Evolutionary conservation across 2,113 vertebrate genomes (phyloP).

Genomic region (Cheilinus undulatus): DNA sequence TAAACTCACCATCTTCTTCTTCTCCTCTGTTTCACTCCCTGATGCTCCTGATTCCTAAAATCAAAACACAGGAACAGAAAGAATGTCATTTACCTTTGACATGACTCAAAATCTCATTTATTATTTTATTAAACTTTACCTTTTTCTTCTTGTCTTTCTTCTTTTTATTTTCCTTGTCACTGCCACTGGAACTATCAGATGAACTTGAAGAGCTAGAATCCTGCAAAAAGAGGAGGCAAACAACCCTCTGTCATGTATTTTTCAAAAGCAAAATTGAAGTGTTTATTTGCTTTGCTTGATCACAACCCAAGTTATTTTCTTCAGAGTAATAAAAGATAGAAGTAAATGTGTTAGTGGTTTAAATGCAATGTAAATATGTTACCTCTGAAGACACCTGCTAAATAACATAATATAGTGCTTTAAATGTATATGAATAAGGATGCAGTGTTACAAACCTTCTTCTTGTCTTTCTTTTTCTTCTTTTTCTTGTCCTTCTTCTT

Average conservation of each 20-base stretch:
- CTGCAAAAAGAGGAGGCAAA: slow-evolving; percentile 32
- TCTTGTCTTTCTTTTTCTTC: slow-evolving; percentile 38
- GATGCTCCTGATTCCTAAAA: slow-evolving; percentile 26
- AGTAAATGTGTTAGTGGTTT: no score
- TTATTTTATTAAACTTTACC: not conserved
- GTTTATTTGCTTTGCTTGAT: not conserved
- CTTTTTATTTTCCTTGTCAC: slow-evolving; percentile 54
- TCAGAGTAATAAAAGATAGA: no score
- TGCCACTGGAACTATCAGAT: slow-evolving; percentile 37
- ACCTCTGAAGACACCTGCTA: no score
- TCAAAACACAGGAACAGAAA: not conserved
- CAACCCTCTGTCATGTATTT: not conserved
- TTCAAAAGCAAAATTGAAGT: not conserved
- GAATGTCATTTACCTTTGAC: not conserved
- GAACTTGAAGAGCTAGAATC: slow-evolving; percentile 54
- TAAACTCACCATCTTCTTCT: slow-evolving; percentile 39
- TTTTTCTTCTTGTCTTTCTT: slow-evolving; percentile 54
- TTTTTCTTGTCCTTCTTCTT: slow-evolving; percentile 64
- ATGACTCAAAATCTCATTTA: not conserved
- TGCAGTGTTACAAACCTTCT: no score
- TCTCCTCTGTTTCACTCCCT: slow-evolving; percentile 50
- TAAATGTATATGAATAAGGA: no score
- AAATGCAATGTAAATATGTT: no score
- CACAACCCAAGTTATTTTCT: slow-evolving; percentile 28
- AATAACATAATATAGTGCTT: no score